These are phyloP conservation scores for Dolichallabes microphthalmus DNA, from an alignment of 2,113 vertebrate species.

Conservation along the genomic window DNA sequence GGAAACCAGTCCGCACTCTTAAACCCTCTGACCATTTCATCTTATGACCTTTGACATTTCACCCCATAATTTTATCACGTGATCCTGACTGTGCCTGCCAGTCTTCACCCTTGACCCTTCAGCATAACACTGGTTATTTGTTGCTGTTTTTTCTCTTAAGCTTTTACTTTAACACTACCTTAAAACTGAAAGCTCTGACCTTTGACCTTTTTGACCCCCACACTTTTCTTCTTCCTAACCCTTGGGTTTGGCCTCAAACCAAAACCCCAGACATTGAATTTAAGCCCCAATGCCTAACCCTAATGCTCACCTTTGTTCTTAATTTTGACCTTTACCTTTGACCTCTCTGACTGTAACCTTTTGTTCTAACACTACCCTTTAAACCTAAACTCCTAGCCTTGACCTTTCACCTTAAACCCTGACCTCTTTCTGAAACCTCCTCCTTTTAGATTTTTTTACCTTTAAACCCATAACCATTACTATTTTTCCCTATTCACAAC, in stretches of 20 bases:
- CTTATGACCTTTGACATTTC: neutral
- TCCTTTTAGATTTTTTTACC: no score
- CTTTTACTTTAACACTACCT: neutral
- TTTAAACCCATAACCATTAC: neutral
- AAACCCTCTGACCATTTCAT: neutral
- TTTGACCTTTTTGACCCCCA: neutral
- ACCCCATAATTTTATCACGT: neutral
- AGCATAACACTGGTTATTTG: neutral
- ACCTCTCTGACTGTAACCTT: neutral
- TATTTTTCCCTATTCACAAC: neutral
- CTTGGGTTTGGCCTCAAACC: neutral
- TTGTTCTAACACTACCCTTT: neutral
- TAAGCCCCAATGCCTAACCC: neutral
- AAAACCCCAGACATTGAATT: neutral
- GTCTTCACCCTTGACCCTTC: neutral
- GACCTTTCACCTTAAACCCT: neutral
- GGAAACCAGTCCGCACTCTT: constrained; percentile 12
- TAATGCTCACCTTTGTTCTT: neutral
- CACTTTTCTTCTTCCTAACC: neutral
- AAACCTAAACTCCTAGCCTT: neutral
- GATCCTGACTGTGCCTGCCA: no score
- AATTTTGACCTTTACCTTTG: neutral
- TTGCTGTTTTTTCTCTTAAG: neutral
- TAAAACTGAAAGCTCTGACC: neutral
- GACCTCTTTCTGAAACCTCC: neutral